Percentiles rank a stretch among this genome's conserved stretches.
phyloP scores from a whole-genome alignment of 1,140 invertebrate genomes.

The Brachionus sp. region DNA sequence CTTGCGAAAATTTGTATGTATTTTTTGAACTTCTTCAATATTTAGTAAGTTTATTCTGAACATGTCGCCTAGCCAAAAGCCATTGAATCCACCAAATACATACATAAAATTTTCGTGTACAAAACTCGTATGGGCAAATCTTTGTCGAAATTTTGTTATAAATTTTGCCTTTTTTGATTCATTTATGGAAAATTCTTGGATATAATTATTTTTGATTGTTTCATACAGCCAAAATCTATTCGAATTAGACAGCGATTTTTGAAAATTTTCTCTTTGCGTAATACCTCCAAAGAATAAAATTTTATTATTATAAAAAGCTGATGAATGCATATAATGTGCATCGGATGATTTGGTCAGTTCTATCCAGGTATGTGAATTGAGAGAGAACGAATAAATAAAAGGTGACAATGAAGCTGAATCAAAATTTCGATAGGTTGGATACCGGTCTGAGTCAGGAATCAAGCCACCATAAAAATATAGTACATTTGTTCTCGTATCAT shows the following conservation, averaged over 20 bases:
- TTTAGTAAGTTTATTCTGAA: not conserved
- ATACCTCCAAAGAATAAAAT: slow-evolving; percentile 6
- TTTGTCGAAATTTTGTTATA: not conserved
- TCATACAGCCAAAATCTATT: slow-evolving; percentile 3
- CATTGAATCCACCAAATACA: slow-evolving; percentile 40
- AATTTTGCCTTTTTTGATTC: not conserved
- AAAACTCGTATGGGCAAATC: not conserved
- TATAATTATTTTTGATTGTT: not conserved
- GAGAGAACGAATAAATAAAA: not conserved
- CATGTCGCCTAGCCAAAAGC: slow-evolving; percentile 1
- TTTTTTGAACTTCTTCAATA: not conserved
- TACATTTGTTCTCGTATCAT: slow-evolving; percentile 5
- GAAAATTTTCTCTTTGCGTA: not conserved
- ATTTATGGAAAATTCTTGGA: not conserved
- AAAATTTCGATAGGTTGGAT: not conserved
- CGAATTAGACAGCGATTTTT: slow-evolving; percentile 10
- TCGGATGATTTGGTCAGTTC: not conserved
- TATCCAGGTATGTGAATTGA: not conserved
- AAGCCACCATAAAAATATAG: slow-evolving; percentile 35
- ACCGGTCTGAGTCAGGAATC: not conserved
- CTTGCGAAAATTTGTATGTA: not conserved
- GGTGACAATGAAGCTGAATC: not conserved
- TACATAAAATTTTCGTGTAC: slow-evolving; percentile 10
- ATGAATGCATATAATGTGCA: not conserved
- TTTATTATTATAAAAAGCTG: not conserved